phyloP scores from a whole-genome alignment of 2,888 invertebrate genomes.

The Pammene fasciana region DNA sequence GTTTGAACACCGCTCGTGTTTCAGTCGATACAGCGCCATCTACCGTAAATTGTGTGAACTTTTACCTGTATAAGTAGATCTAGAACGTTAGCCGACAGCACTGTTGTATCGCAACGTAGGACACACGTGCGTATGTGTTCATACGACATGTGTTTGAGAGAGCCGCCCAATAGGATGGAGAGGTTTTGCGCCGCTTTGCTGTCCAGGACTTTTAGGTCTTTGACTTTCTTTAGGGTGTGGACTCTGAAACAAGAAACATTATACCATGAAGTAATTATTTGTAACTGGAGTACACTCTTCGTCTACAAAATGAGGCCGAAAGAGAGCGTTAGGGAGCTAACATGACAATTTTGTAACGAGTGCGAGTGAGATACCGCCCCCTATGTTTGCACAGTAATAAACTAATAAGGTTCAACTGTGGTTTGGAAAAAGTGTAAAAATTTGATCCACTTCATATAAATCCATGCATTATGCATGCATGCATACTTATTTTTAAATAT shows the following conservation, averaged over 20 bases:
- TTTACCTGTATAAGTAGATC: slow-evolving; percentile 91
- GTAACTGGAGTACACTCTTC: no score
- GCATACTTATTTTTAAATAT: no score
- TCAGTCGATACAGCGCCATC: no score
- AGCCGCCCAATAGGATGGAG: slow-evolving; percentile 91
- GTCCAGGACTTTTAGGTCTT: slow-evolving; percentile 96
- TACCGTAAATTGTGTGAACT: background rate
- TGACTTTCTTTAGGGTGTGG: slow-evolving; percentile 91
- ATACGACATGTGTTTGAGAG: slow-evolving; percentile 92
- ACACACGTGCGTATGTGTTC: slow-evolving; percentile 92
- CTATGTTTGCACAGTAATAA: no score
- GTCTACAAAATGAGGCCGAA: no score
- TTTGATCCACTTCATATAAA: no score
- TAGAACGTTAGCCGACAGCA: slow-evolving; percentile 92
- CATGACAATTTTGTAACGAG: no score
- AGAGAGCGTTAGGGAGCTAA: no score
- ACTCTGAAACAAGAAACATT: slow-evolving; percentile 66
- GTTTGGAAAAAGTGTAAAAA: no score
- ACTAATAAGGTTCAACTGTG: no score
- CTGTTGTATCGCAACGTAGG: slow-evolving; percentile 92
- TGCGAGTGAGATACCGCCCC: no score
- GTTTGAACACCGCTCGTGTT: background rate
- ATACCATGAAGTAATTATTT: background rate
- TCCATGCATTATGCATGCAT: no score
- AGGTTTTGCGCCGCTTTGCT: slow-evolving; percentile 97